Conservation (phyloP, 2,113 vertebrate genomes). For the Lycaon pictus region DNA sequence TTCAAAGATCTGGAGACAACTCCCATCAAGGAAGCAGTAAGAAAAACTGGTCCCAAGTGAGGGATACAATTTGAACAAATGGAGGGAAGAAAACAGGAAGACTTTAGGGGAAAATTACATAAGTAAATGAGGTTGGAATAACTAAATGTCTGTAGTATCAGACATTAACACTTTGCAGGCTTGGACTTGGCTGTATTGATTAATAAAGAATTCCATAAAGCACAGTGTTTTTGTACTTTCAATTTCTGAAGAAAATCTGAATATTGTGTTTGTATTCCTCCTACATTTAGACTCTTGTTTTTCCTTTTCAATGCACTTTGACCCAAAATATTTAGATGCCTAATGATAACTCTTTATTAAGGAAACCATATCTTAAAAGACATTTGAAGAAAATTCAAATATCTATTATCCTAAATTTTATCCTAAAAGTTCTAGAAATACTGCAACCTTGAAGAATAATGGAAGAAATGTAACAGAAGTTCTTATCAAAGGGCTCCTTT, state of each 20-base stretch:
- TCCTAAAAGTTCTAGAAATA: not conserved
- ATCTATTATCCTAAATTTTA: not conserved
- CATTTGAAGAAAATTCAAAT: not conserved
- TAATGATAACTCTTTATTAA: not conserved
- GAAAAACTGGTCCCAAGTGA: not conserved
- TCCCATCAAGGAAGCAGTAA: not conserved
- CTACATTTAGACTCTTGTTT: not conserved
- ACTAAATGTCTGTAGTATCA: not conserved
- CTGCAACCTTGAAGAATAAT: not conserved
- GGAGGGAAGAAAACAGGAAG: not conserved
- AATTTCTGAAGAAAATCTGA: slow-evolving; percentile 15
- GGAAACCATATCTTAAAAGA: not conserved
- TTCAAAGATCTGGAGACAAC: not conserved
- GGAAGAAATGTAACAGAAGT: not conserved
- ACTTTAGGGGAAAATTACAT: not conserved
- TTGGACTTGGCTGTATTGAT: not conserved
- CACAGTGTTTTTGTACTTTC: not conserved
- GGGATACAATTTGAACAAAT: not conserved
- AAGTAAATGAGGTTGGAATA: not conserved
- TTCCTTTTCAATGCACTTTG: not conserved
- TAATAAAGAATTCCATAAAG: not conserved
- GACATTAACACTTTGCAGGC: not conserved
- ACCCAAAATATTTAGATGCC: not conserved
- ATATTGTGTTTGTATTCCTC: not conserved
- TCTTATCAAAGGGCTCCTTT: not conserved